These are phyloP conservation scores for Cygnus atratus DNA, from an alignment of 2,113 vertebrate species.

Conservation along the genomic window DNA sequence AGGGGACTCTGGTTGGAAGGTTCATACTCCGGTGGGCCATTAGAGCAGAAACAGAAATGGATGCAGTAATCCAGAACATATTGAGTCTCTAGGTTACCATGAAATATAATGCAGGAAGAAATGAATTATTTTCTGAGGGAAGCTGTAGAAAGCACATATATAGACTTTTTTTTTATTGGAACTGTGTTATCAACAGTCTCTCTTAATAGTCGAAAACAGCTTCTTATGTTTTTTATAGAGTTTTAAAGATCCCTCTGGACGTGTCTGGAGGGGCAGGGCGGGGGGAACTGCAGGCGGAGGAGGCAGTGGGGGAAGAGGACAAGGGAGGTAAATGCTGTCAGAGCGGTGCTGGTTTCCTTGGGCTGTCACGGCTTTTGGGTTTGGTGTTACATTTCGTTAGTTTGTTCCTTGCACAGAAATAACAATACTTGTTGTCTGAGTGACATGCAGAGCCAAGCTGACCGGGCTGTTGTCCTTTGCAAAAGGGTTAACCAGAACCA, in stretches of 20 bases:
- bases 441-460: not conserved
- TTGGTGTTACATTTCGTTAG: not conserved
- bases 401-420: not conserved
- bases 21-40: slow-evolving; percentile 69
- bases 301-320: not conserved
- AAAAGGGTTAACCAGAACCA: not conserved
- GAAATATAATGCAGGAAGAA: slow-evolving; percentile 75
- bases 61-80: slow-evolving; percentile 79
- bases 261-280: not conserved
- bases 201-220: slow-evolving; percentile 72
- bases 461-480: not conserved
- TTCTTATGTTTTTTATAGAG: slow-evolving; percentile 73
- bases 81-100: slow-evolving; percentile 75
- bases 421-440: rapidly evolving
- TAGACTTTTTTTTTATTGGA: slow-evolving; percentile 70
- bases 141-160: slow-evolving; percentile 72
- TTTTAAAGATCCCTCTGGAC: slow-evolving; percentile 70
- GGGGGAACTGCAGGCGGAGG: not conserved
- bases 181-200: slow-evolving; percentile 73
- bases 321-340: not conserved
- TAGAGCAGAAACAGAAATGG: slow-evolving; percentile 73
- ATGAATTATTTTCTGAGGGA: slow-evolving; percentile 75
- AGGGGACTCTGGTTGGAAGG: slow-evolving; percentile 74
- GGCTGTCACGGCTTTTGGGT: not conserved
- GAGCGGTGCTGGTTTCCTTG: not conserved